Evolutionary conservation across 2,888 invertebrate species (phyloP).

Genomic region (Apantesis nais): DNA sequence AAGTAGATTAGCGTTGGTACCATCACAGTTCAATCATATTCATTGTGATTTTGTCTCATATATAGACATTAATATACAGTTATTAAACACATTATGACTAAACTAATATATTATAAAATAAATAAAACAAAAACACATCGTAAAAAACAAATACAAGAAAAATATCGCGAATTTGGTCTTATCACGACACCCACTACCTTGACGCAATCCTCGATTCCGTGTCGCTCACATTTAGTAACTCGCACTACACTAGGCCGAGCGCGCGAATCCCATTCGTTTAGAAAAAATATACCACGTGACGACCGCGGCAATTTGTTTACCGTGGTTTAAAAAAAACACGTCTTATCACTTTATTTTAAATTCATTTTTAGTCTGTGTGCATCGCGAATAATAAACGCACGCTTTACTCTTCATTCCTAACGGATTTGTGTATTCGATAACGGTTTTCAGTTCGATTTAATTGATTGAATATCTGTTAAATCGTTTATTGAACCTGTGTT

Average conservation of each 20-base stretch:
- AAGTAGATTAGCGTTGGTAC: too few species aligned
- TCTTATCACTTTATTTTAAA: slow-evolving; percentile 43
- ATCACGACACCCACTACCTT: slow-evolving; percentile 55
- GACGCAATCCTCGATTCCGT: slow-evolving; percentile 48
- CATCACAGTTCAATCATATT: too few species aligned
- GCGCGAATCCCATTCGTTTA: slow-evolving; percentile 48
- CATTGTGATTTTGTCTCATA: too few species aligned
- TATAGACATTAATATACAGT: neutral
- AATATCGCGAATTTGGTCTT: slow-evolving; percentile 47
- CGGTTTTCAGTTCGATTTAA: slow-evolving; percentile 44
- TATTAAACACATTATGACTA: neutral
- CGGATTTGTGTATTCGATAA: slow-evolving; percentile 38
- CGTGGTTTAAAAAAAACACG: slow-evolving; percentile 26
- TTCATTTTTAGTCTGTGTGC: slow-evolving; percentile 48
- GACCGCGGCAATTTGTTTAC: slow-evolving; percentile 32
- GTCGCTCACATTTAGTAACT: slow-evolving; percentile 50
- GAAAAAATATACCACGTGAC: slow-evolving; percentile 51
- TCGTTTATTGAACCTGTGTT: slow-evolving; percentile 33
- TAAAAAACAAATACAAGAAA: slow-evolving; percentile 21
- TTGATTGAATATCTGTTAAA: slow-evolving; percentile 40
- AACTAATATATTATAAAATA: neutral
- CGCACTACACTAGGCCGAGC: slow-evolving; percentile 43
- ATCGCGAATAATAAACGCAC: slow-evolving; percentile 44
- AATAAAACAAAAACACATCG: slow-evolving; percentile 30
- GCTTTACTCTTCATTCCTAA: slow-evolving; percentile 33